phyloP scores from a whole-genome alignment of 2,797 vertebrate genomes.

The Notoglanidium macrostoma region DNA sequence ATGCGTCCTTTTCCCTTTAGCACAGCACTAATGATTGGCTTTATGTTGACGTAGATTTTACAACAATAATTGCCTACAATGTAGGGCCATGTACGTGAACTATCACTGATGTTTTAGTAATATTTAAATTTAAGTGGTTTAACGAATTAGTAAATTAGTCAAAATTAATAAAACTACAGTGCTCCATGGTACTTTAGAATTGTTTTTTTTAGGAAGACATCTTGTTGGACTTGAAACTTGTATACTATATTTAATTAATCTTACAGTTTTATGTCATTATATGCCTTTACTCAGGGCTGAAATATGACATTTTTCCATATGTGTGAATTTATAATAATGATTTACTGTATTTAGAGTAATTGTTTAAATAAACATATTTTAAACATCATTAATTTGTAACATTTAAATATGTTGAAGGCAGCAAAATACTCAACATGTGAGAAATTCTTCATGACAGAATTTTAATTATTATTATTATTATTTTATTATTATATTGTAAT shows the following conservation, averaged over 20 bases:
- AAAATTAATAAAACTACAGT: background rate
- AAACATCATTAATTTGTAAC: background rate
- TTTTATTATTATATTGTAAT: too few species aligned
- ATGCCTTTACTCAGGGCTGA: background rate
- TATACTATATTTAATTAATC: background rate
- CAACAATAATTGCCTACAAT: background rate
- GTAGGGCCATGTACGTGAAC: background rate
- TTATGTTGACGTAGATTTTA: conserved; percentile 4
- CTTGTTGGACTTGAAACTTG: background rate
- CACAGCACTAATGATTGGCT: conserved; percentile 36
- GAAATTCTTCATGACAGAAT: background rate
- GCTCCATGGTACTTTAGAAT: background rate
- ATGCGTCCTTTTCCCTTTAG: conserved; percentile 39
- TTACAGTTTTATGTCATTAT: background rate
- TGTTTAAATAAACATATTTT: background rate
- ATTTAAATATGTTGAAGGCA: background rate
- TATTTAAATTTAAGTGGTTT: background rate
- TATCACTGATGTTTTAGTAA: background rate
- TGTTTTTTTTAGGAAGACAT: background rate
- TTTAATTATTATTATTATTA: background rate
- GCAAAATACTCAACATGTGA: background rate
- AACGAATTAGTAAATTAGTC: too few species aligned
- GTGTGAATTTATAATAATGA: background rate
- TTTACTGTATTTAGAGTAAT: background rate
- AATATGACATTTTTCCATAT: background rate